These are phyloP conservation scores for Stigmatopora nigra DNA, from an alignment of 2,113 vertebrate species.

Conservation along the genomic window DNA sequence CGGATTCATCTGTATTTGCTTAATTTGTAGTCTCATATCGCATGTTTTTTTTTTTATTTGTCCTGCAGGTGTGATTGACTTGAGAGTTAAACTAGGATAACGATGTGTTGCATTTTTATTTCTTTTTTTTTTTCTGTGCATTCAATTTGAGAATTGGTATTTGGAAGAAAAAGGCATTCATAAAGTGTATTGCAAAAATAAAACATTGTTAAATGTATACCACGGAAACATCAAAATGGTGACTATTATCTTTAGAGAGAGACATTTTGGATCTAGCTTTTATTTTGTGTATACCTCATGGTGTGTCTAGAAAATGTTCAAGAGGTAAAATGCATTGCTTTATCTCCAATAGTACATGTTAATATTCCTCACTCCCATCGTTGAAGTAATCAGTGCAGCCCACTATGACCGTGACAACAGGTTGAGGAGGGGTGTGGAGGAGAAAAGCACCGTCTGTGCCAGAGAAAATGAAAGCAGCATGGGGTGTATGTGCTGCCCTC, in stretches of 20 bases:
- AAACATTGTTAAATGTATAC: background rate
- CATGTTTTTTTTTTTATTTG: constrained; percentile 4
- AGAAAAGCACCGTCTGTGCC: constrained; percentile 29
- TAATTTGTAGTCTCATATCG: background rate
- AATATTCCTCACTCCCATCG: constrained; percentile 9
- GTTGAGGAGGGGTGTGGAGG: constrained; percentile 43
- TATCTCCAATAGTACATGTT: constrained; percentile 15
- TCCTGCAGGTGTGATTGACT: background rate
- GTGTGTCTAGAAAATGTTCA: background rate
- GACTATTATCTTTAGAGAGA: background rate
- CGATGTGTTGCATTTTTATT: too few species aligned
- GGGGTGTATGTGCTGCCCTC: constrained; percentile 30
- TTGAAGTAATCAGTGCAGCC: constrained; percentile 47
- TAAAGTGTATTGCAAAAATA: background rate
- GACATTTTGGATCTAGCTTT: background rate
- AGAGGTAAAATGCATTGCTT: constrained; percentile 5
- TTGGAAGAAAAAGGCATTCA: background rate
- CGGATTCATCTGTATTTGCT: background rate
- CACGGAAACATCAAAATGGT: background rate
- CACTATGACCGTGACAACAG: constrained; percentile 42
- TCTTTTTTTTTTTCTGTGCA: too few species aligned
- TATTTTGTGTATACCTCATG: background rate
- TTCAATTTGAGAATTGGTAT: background rate
- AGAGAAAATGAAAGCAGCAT: constrained; percentile 61
- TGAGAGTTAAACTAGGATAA: too few species aligned